Percentiles rank a stretch among this genome's conserved stretches.
These are phyloP conservation scores for Daubentonia madagascariensis DNA, from an alignment of 2,113 vertebrate genomes.

Conservation along the genomic window DNA sequence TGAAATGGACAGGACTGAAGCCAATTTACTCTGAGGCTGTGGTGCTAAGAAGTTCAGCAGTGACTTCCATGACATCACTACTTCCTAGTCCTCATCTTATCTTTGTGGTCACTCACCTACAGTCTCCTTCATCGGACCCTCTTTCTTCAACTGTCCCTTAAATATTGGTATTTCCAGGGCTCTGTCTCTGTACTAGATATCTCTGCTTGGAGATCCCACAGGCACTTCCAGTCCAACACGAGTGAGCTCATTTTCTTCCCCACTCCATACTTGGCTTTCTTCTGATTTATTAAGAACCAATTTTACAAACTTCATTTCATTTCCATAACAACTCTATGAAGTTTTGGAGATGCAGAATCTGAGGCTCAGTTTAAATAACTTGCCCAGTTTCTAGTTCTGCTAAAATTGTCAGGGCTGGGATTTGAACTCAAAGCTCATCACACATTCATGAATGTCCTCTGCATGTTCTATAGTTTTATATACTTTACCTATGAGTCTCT, in stretches of 20 bases:
- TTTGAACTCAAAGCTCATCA: conserved; percentile 8
- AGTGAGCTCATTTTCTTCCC: not conserved
- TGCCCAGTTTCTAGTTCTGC: not conserved
- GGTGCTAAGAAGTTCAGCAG: not conserved
- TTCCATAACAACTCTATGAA: not conserved
- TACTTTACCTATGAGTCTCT: not conserved
- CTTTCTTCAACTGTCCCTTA: not conserved
- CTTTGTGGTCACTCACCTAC: not conserved
- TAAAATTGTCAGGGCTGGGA: not conserved
- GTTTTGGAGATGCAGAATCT: not conserved
- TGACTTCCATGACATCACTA: not conserved
- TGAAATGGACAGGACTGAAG: not conserved
- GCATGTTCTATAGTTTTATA: not conserved
- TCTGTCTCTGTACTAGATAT: not conserved
- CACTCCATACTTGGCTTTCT: not conserved
- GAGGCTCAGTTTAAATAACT: not conserved
- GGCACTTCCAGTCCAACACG: not conserved
- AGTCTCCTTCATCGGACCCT: not conserved
- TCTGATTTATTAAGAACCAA: not conserved
- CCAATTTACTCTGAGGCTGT: not conserved
- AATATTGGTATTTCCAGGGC: not conserved
- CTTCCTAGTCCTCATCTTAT: not conserved
- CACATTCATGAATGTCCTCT: not conserved
- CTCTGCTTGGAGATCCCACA: not conserved
- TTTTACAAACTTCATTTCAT: conserved; percentile 13